Evolutionary conservation across 2,113 vertebrate genomes (phyloP), one percentile per base, ranked within the genome.

Genomic region (Anhinga rufa): DNA sequence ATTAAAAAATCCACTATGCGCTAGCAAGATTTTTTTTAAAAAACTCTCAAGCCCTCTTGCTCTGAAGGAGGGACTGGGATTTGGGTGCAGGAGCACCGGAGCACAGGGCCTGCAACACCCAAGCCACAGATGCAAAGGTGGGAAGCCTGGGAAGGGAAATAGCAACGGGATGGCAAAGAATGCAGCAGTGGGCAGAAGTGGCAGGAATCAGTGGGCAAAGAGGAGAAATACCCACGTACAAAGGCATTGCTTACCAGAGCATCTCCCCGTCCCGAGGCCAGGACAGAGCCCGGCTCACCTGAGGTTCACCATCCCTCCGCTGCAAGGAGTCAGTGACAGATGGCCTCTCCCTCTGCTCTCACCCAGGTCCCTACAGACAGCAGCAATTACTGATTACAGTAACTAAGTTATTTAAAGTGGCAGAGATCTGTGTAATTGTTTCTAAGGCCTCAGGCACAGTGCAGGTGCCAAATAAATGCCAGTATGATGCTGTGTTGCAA

Each of bases 281-380:
- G 61, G 76, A 51, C 29, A 36, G 66, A 94, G 46, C 28, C 46
- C 0, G 0, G 79, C 51, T 79, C 0, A 0, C 42, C 69, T 31
- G 34, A 21, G 12, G 34, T 29, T 86, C 57, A 12, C 42, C 90
- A 86, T 78, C 69, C n/a, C 34, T 89, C 74, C 1, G 8, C 52
- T 69, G 36, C 54, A 38, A 79, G 44, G 34, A 69, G 70, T 44
- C 55, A 31, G 42, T 34, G 61, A 29, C 1, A 4, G 20, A 6
- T 29, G 1, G 18, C 71, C 21, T 90, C 87, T 87, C 51, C 13
- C 31, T 26, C 48, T 17, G 24, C 83, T 54, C 69, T 78, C 22
- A 1, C 49, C 44, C 8, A 24, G 46, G 44, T 87, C 58, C 76
- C 66, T 84, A 4, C 1, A 1, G 80, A 94, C 21, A 79, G 44